Evolutionary conservation across 92 coral and sea anemone genomes (phyloP).

Genomic region (Chrysogorgia sp.): DNA sequence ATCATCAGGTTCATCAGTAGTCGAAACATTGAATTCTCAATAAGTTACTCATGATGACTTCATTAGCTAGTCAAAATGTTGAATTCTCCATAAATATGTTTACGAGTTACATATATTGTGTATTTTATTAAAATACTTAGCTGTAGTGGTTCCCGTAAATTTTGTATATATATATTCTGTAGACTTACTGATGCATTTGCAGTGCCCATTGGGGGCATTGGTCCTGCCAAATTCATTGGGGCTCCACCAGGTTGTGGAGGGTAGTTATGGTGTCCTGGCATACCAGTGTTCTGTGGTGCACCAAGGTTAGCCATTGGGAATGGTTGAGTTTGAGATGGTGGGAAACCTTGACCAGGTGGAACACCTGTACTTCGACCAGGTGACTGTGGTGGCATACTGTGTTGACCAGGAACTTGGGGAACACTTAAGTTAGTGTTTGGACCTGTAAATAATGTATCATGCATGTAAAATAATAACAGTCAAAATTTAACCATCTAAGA

Average conservation of each 20-base stretch:
- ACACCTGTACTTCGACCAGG: neutral
- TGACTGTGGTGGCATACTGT: conserved; percentile 31
- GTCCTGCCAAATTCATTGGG: conserved; percentile 39
- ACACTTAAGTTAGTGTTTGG: conserved; percentile 35
- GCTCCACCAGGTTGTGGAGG: conserved; percentile 46
- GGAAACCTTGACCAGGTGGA: conserved; percentile 6
- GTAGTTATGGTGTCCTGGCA: conserved; percentile 18
- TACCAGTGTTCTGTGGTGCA: neutral
- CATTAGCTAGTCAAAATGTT: too few relatives aligned
- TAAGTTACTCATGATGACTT: too few relatives aligned
- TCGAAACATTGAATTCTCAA: too few relatives aligned
- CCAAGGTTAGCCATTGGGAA: conserved; percentile 26
- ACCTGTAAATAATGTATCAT: conserved; percentile 2
- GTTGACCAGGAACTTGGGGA: conserved; percentile 26
- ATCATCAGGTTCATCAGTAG: too few relatives aligned
- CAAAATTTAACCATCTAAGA: neutral
- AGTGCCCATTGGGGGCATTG: conserved; percentile 25
- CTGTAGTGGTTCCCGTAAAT: too few relatives aligned
- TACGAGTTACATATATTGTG: too few relatives aligned
- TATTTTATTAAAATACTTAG: too few relatives aligned
- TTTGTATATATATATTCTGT: too few relatives aligned
- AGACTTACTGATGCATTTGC: conserved; percentile 32
- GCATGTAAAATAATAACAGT: neutral
- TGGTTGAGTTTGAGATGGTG: conserved; percentile 14
- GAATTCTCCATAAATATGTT: too few relatives aligned